A percentile compares a stretch with the other conserved stretches of the same genome.
Evolutionary conservation across 2,113 vertebrate genomes (phyloP).

Genomic region (Corvus cornix): DNA sequence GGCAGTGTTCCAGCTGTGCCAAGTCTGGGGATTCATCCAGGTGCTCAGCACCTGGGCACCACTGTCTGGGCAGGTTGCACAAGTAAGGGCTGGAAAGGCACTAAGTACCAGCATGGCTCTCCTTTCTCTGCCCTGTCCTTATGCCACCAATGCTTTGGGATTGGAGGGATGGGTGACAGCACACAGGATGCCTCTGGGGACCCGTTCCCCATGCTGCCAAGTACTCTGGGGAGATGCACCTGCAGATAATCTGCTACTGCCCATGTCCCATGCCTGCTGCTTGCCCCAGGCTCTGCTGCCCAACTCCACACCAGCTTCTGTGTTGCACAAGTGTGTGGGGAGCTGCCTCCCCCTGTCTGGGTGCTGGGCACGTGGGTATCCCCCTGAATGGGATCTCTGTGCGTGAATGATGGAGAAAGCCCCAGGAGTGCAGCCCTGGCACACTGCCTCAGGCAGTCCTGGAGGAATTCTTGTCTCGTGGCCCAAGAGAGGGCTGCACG

Average conservation of each 20-base stretch:
- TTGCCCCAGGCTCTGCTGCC: not conserved
- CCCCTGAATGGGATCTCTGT: not conserved
- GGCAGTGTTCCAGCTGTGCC: not conserved
- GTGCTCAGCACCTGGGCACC: not conserved
- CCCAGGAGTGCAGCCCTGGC: not conserved
- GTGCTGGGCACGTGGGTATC: accelerated
- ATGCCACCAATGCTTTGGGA: not conserved
- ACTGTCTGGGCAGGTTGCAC: not conserved
- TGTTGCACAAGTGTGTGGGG: not conserved
- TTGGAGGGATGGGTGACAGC: not conserved
- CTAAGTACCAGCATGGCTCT: not conserved
- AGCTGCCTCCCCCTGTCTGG: accelerated
- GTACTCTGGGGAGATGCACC: not conserved
- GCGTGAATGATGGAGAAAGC: not conserved
- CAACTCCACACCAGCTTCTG: accelerated
- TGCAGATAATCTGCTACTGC: not conserved
- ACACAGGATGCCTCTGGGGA: not conserved
- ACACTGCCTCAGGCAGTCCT: not conserved
- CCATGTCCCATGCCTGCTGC: accelerated
- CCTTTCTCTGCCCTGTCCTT: not conserved
- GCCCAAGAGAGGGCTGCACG: not conserved
- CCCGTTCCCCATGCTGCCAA: not conserved
- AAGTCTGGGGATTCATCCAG: not conserved
- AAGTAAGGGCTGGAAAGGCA: not conserved
- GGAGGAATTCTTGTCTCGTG: accelerated